Evolutionary conservation across 53 echinoderm and acorn worm species (phyloP).

Genomic region (Echinometra lucunter): DNA sequence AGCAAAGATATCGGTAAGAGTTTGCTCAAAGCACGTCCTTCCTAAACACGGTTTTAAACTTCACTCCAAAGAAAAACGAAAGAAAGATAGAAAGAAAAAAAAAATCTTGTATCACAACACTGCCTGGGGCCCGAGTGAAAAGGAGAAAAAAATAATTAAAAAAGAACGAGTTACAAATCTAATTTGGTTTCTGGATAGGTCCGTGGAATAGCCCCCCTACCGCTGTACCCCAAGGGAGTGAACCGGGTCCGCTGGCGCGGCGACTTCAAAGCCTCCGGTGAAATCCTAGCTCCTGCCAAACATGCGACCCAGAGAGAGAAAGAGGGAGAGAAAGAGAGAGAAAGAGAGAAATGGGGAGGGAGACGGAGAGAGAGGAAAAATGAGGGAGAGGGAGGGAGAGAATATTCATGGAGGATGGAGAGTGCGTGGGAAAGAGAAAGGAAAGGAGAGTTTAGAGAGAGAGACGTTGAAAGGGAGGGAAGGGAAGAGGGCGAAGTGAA

Average conservation of each 20-base stretch:
- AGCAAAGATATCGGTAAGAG: not conserved
- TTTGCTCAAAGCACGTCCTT: not conserved
- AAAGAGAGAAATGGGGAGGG: not conserved
- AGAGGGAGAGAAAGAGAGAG: not conserved
- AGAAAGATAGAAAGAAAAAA: not conserved
- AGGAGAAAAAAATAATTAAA: constrained; percentile 46
- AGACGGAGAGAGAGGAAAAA: too few species aligned
- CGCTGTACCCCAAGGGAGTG: constrained; percentile 49
- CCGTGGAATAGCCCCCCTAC: constrained; percentile 50
- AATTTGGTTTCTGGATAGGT: constrained; percentile 58
- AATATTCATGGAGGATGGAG: not conserved
- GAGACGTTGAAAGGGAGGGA: not conserved
- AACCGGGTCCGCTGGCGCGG: constrained; percentile 63
- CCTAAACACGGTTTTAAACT: constrained; percentile 18
- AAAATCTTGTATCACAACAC: constrained; percentile 64
- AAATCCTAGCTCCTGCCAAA: constrained; percentile 23
- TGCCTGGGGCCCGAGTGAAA: constrained; percentile 59
- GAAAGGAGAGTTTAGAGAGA: not conserved
- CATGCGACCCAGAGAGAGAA: constrained; percentile 10
- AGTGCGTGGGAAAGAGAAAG: not conserved
- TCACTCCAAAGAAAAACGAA: not conserved
- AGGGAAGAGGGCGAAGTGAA: not conserved
- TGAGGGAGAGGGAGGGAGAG: not conserved
- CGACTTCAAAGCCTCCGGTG: constrained; percentile 68
- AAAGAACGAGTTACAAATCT: constrained; percentile 73